Conservation (phyloP, 23 tunicate species). For the Clavelina lepadiformis region DNA sequence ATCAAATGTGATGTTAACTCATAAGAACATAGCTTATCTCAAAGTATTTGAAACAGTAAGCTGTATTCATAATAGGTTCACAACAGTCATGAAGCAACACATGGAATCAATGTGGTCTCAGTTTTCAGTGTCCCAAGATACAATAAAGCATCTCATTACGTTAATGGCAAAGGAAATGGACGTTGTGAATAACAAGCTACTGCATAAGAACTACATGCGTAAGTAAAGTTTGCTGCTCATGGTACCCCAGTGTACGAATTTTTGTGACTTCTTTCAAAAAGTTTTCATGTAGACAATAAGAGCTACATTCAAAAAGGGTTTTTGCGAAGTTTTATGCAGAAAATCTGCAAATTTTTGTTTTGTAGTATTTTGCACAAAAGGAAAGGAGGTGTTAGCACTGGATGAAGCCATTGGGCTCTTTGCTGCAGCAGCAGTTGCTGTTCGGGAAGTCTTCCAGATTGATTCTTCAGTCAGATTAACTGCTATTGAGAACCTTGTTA, state of each 20-base stretch:
- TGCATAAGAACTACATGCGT: conserved; percentile 18
- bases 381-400: conserved; percentile 51
- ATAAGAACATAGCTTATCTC: too few species aligned
- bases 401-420: conserved; percentile 63
- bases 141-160: conserved; percentile 15
- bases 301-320: too few species aligned
- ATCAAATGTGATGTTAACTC: too few species aligned
- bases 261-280: too few species aligned
- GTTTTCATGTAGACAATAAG: too few species aligned
- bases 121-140: conserved; percentile 37
- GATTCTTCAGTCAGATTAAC: conserved; percentile 67
- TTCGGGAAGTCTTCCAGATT: conserved; percentile 68
- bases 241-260: too few species aligned
- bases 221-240: too few species aligned
- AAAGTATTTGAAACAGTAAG: too few species aligned
- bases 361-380: conserved; percentile 65
- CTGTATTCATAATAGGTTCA: conserved; percentile 16
- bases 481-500: conserved; percentile 66
- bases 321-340: too few species aligned
- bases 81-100: conserved; percentile 13
- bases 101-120: conserved; percentile 43
- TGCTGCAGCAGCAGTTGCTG: conserved; percentile 70
- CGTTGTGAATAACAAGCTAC: conserved; percentile 12
- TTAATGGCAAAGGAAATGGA: conserved; percentile 36
- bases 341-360: neutral